These are phyloP conservation scores for Lasioglossum oenotherae DNA, from an alignment of 2,888 invertebrate species.

Conservation along the genomic window DNA sequence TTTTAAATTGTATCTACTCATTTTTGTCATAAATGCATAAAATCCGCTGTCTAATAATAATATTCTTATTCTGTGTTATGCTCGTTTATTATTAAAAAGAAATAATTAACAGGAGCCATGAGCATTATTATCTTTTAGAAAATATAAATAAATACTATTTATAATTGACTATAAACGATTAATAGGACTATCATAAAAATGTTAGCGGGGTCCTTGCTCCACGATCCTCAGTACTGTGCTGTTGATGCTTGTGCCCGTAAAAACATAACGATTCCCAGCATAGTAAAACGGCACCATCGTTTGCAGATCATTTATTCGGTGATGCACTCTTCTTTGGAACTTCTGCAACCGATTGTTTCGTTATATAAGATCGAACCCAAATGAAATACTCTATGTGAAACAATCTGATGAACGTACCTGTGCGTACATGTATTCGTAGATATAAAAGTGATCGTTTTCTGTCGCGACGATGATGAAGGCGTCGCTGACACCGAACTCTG, in stretches of 20 bases:
- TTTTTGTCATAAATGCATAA: no score
- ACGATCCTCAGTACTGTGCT: slow-evolving; percentile 74
- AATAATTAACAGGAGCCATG: neutral
- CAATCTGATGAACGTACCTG: slow-evolving; percentile 64
- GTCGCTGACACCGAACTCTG: slow-evolving; percentile 69
- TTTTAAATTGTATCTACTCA: no score
- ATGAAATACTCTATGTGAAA: neutral
- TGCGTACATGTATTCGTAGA: slow-evolving; percentile 76
- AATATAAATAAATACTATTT: slow-evolving; percentile 15
- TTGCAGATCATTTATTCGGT: slow-evolving; percentile 70
- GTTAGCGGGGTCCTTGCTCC: slow-evolving; percentile 66
- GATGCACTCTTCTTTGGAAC: slow-evolving; percentile 71
- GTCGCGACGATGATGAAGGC: slow-evolving; percentile 73
- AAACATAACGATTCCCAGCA: slow-evolving; percentile 70
- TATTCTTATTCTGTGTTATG: neutral
- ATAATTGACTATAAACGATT: neutral
- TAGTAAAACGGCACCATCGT: slow-evolving; percentile 71
- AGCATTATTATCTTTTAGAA: neutral
- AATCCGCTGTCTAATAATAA: neutral
- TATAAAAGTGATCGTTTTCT: slow-evolving; percentile 71
- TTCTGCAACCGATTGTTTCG: slow-evolving; percentile 67
- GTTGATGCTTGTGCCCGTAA: slow-evolving; percentile 68
- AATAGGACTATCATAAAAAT: slow-evolving; percentile 15
- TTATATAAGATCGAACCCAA: slow-evolving; percentile 6
- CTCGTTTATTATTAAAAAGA: slow-evolving; percentile 3